Evolutionary conservation across 2,888 invertebrate species (phyloP), one percentile per base, ranked within the genome.

Genomic region (Aelia acuminata): DNA sequence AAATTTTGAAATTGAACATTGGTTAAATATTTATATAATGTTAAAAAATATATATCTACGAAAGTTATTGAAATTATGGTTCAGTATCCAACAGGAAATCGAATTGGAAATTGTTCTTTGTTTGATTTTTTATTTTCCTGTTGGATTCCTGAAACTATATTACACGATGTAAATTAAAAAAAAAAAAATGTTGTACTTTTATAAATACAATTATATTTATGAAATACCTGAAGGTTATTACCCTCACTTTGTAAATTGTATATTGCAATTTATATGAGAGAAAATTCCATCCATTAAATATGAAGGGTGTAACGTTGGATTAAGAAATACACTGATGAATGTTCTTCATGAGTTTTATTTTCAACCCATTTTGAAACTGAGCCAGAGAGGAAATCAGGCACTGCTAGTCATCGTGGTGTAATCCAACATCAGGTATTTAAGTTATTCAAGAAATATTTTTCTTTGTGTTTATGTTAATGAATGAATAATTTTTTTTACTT

Each of bases 261-360:
- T 39, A 80, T n/a, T 48, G 87, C 84, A 80, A 47, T 87, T 87
- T 87, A 48, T 84, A 49, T 80, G 80, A 75, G 80, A 75, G 48
- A 50, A 70, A 75, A 87, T 47, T 87, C 87, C 87, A 87, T 87
- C 87, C 87, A 87, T 4, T 84, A 87, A 80, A 39, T 43, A n/a
- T 20, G 31, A 75, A 87, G 87, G 53, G 80, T 87, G 80, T 80
- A 80, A 87, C 39, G 43, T 53, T 63, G 63, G 87, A 35, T 87
- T 57, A 63, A 47, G 43, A 70, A 87, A 87, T 70, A 87, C 87
- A 87, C 53, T 47, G 87, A 70, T 87, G 70, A 70, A 87, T 87
- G 87, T 57, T 53, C 63, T 35, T n/a, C 39, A 35, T 85, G 85
- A 39, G 50, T 57, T 47, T 63, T 87, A 70, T 87, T 87, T 87